Conservation (phyloP, 2,888 invertebrate species). For the Tipula confusa region DNA sequence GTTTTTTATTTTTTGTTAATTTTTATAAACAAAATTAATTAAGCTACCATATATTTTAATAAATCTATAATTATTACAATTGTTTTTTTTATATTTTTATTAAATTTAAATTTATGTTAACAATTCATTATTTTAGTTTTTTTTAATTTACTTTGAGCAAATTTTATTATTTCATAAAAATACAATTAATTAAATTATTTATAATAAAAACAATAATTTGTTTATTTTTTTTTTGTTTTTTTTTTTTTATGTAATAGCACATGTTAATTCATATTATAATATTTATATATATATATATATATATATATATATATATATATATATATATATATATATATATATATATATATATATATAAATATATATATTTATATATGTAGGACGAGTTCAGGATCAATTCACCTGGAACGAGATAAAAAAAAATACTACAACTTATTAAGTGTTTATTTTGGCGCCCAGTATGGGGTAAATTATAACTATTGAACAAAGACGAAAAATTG, state of each 20-base stretch:
- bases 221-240: neutral
- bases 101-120: no score
- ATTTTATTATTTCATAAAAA: neutral
- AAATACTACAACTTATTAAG: neutral
- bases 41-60: conserved; percentile 20
- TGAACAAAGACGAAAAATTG: no score
- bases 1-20: no score
- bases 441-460: no score
- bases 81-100: no score
- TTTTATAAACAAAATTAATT: neutral
- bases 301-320: neutral
- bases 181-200: neutral
- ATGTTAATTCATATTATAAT: neutral
- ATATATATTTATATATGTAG: conserved; percentile 31
- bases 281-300: neutral
- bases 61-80: neutral
- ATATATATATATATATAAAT: neutral
- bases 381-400: conserved; percentile 36
- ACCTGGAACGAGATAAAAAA: conserved; percentile 33
- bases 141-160: neutral
- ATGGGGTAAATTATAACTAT: no score
- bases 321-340: conserved; percentile 30
- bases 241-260: neutral
- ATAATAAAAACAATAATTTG: neutral
- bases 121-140: neutral